These are phyloP conservation scores for Arenaria interpres DNA, from an alignment of 2,113 vertebrate genomes.

Conservation along the genomic window DNA sequence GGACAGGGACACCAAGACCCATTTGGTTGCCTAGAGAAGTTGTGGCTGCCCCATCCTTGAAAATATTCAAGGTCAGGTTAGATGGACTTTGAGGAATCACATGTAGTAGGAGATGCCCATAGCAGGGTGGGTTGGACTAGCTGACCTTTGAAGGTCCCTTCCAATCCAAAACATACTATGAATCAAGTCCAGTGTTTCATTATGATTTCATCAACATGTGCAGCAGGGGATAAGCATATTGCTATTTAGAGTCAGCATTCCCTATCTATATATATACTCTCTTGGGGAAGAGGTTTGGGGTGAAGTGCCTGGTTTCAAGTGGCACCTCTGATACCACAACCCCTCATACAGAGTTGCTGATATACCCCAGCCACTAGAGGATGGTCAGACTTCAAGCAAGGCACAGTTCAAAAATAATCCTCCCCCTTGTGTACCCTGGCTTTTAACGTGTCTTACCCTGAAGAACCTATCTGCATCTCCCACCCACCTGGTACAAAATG, in stretches of 20 bases:
- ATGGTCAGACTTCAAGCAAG: neutral
- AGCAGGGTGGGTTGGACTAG: neutral
- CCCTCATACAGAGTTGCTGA: accelerated
- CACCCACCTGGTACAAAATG: accelerated
- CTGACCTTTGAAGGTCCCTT: neutral
- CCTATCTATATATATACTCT: neutral
- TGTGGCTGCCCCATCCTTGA: neutral
- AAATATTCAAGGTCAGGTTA: neutral
- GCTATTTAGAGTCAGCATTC: neutral
- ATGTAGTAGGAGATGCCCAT: accelerated
- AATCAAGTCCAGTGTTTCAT: neutral
- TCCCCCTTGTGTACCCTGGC: too few relatives aligned
- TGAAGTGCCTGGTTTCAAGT: neutral
- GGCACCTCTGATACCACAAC: neutral
- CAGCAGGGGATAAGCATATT: neutral
- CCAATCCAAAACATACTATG: neutral
- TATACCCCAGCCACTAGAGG: neutral
- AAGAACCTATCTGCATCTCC: neutral
- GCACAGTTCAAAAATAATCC: neutral
- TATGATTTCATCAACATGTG: neutral
- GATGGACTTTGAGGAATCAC: neutral
- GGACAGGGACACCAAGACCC: neutral
- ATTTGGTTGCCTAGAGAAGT: neutral
- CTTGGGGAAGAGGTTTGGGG: neutral
- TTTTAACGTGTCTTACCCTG: neutral